Evolutionary conservation across 2,888 invertebrate genomes (phyloP), one percentile per base, ranked within the genome.

Genomic region (Dasysyrphus tricinctus): DNA sequence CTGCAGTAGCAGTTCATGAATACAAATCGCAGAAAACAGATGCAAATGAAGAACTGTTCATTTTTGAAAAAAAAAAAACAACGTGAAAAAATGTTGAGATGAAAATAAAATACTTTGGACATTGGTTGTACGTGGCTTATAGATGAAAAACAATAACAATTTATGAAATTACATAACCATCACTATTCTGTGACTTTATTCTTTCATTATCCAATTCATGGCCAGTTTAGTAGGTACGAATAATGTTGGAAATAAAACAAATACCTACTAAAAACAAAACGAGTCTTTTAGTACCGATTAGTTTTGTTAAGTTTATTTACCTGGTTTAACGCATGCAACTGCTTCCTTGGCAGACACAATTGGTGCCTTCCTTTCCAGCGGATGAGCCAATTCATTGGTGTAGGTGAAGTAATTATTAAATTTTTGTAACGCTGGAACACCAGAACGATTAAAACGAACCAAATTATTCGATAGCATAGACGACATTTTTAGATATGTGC

Each of bases 321-420:
- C 97, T 88, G 98, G 97, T 92, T 97, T 95, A 74, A 98, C 94
- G 86, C 93, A 94, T 90, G 95, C 94, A 69, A 98, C 96, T 2
- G 97, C 98, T 90, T 97, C 95, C 78, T 96, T 95, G 0, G 97
- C 95, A 7, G 95, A 93, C 19, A 95, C 93, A 93, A 94, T 95
- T 92, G 95, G 95, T 0, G 97, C 97, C 83, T 95, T 94, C 86
- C 95, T 95, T 88, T 95, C 94, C 88, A 96, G 93, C 14, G 97
- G 97, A 93, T 97, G 97, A 49, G 97, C 94, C 56, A 97, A 95
- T 91, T 97, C 97, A 88, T 95, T 95, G 29, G 95, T 95, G 90
- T 97, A 97, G 0, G 97, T 95, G 91, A 95, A 97, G 92, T 95
- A 97, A 61, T 88, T 91, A 81, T 91, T 91, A 51, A 91, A 61